phyloP scores from a whole-genome alignment of 2,797 vertebrate genomes.

The Bradypus variegatus region DNA sequence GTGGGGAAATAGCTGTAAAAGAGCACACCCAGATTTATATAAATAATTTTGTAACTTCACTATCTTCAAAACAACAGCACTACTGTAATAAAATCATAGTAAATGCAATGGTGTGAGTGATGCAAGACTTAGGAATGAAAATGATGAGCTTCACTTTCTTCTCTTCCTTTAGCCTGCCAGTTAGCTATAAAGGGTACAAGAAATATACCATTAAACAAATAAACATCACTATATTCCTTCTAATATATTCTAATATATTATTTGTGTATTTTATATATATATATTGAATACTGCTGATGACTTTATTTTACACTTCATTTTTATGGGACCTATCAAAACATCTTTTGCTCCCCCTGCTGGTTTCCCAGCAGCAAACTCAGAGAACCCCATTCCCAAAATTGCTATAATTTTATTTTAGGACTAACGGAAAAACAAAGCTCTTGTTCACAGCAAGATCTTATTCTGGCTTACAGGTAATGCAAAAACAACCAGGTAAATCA shows the following conservation, averaged over 20 bases:
- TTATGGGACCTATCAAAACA: neutral
- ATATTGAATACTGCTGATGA: neutral
- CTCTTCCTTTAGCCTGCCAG: neutral
- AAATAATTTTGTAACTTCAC: neutral
- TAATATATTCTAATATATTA: no score
- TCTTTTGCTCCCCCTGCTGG: constrained; percentile 67
- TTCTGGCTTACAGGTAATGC: constrained; percentile 50
- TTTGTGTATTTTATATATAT: neutral
- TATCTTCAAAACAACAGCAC: neutral
- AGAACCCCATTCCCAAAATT: constrained; percentile 25
- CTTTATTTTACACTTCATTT: neutral
- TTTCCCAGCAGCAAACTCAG: constrained; percentile 41
- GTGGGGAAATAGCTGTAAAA: constrained; percentile 2
- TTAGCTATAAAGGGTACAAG: neutral
- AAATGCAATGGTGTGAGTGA: neutral
- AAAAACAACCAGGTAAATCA: constrained; percentile 52
- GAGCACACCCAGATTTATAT: neutral
- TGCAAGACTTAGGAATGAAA: constrained; percentile 22
- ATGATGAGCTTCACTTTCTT: constrained; percentile 6
- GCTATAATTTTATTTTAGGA: constrained; percentile 52
- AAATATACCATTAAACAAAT: neutral
- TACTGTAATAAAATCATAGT: neutral
- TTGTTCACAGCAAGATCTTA: constrained; percentile 44
- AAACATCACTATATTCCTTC: neutral
- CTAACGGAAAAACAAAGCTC: constrained; percentile 59